Conservation (phyloP, 1,140 invertebrate species). For the Physella acuta region DNA sequence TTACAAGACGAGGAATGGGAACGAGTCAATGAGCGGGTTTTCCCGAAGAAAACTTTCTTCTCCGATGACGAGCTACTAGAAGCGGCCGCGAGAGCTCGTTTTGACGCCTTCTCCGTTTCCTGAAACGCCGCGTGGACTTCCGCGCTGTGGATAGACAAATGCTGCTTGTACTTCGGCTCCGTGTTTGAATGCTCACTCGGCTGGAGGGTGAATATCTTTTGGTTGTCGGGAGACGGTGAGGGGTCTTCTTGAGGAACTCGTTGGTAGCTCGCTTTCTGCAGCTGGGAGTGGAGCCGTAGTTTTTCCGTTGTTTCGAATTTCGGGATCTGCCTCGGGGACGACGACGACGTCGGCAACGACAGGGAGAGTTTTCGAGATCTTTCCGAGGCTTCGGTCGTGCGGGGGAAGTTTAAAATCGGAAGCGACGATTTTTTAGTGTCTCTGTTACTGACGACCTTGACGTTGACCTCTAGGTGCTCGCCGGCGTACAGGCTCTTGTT, state of each 20-base stretch:
- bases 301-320: neutral
- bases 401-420: conserved; percentile 1
- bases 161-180: neutral
- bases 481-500: neutral
- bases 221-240: neutral
- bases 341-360: neutral
- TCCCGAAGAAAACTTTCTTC: conserved; percentile 9
- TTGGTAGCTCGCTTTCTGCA: conserved; percentile 18
- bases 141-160: neutral
- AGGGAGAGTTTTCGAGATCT: conserved; percentile 16
- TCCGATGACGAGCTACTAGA: neutral
- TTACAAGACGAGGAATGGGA: conserved; percentile 7
- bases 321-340: neutral
- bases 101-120: neutral
- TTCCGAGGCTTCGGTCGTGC: neutral
- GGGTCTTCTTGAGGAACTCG: conserved; percentile 16
- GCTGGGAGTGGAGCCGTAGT: conserved; percentile 6
- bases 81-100: neutral
- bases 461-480: conserved; percentile 1
- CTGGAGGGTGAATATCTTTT: neutral
- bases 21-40: neutral
- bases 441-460: neutral
- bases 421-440: neutral
- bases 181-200: neutral
- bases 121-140: neutral